Percentiles rank a stretch among this genome's conserved stretches.
Evolutionary conservation across 2,888 invertebrate genomes (phyloP).

Genomic region (Tachina fera): DNA sequence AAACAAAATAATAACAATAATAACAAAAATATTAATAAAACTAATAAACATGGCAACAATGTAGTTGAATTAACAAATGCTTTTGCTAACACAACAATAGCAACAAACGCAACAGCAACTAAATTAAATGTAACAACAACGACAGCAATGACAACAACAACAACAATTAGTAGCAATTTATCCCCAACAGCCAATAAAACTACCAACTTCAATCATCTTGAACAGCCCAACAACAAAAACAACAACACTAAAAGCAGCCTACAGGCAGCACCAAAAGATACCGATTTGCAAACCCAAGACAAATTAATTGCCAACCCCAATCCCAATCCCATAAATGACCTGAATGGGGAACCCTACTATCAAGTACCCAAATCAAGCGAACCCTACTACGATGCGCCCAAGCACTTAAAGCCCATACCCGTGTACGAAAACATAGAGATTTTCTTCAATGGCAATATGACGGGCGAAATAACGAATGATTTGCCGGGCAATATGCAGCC

Average conservation of each 20-base stretch:
- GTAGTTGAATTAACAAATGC: conserved; percentile 72
- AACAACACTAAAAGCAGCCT: neutral
- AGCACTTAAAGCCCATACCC: conserved; percentile 84
- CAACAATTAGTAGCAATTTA: conserved; percentile 52
- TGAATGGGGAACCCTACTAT: conserved; percentile 79
- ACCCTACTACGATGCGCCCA: conserved; percentile 83
- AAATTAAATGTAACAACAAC: conserved; percentile 44
- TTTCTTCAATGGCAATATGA: conserved; percentile 82
- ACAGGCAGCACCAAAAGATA: conserved; percentile 3
- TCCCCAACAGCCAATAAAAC: conserved; percentile 33
- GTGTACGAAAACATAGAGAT: conserved; percentile 86
- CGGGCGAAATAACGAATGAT: conserved; percentile 24
- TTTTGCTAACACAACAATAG: conserved; percentile 72
- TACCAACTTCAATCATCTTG: conserved; percentile 47
- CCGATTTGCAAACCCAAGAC: neutral
- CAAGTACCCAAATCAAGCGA: conserved; percentile 82
- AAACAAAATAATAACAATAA: conserved; percentile 64
- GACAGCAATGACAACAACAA: conserved; percentile 57
- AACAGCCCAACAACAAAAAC: conserved; percentile 44
- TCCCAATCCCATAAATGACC: conserved; percentile 32
- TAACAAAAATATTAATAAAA: conserved; percentile 61
- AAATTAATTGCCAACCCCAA: neutral
- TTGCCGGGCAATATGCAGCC: conserved; percentile 85
- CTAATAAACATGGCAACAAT: conserved; percentile 63
- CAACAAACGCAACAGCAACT: conserved; percentile 69